Conservation (phyloP, 1,140 invertebrate genomes). For the Lepidurus apus region DNA sequence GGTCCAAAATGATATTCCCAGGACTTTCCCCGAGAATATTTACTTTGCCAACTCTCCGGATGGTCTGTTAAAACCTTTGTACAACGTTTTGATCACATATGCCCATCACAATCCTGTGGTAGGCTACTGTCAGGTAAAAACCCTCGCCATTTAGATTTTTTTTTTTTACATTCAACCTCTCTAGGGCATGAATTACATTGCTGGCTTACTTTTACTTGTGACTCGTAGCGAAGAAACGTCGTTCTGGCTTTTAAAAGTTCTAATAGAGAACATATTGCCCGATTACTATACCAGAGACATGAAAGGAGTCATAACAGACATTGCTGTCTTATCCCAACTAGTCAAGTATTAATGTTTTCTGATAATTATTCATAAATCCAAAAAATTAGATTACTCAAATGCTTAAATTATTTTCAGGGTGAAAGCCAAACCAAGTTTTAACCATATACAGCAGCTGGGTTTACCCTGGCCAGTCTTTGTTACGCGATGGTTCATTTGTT, state of each 20-base stretch:
- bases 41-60: constrained; percentile 70
- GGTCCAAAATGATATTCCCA: constrained; percentile 75
- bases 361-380: background rate
- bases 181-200: constrained; percentile 84
- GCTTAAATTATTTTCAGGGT: constrained; percentile 50
- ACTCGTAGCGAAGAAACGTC: constrained; percentile 82
- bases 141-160: background rate
- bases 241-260: constrained; percentile 82
- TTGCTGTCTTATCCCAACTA: constrained; percentile 77
- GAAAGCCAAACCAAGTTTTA: constrained; percentile 69
- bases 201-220: constrained; percentile 73
- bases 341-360: constrained; percentile 51
- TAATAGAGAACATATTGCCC: constrained; percentile 79
- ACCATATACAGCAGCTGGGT: constrained; percentile 66
- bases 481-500: constrained; percentile 91
- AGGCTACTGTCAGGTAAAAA: constrained; percentile 77
- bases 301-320: constrained; percentile 77
- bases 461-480: constrained; percentile 79
- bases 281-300: constrained; percentile 84
- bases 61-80: constrained; percentile 55
- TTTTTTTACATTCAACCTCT: background rate
- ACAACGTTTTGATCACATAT: constrained; percentile 80
- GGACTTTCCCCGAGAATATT: constrained; percentile 92
- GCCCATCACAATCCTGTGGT: constrained; percentile 77
- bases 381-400: constrained; percentile 6